Evolutionary conservation across 1,140 invertebrate genomes (phyloP).

Genomic region (Acromyrmex echinatior): DNA sequence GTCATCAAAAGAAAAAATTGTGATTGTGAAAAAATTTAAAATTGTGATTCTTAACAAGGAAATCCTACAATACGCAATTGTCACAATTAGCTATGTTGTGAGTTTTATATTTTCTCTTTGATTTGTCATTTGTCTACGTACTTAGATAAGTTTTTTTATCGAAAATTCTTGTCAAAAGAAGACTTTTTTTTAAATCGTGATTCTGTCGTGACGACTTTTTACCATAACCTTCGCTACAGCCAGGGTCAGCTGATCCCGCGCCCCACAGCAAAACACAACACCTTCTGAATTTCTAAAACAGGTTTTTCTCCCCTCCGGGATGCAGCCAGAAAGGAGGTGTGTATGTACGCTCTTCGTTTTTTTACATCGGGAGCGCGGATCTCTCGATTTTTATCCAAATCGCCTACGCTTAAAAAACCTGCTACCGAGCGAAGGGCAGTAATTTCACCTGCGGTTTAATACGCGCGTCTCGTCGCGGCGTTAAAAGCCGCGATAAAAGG

Average conservation of each 20-base stretch:
- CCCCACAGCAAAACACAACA: conserved; percentile 20
- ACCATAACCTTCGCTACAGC: conserved; percentile 7
- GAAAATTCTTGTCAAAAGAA: not conserved
- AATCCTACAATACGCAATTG: not conserved
- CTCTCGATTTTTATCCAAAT: conserved; percentile 7
- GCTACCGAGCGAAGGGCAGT: not conserved
- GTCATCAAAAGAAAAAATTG: no score
- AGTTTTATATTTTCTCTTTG: not conserved
- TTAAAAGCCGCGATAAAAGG: conserved; percentile 54
- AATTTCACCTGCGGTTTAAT: conserved; percentile 46
- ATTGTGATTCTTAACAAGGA: no score
- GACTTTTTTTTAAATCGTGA: not conserved
- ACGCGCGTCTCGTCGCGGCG: conserved; percentile 15
- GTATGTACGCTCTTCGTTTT: no score
- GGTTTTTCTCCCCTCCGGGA: not conserved
- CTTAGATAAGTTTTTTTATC: no score
- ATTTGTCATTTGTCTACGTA: no score
- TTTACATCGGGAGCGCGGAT: not conserved
- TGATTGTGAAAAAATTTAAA: no score
- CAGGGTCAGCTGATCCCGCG: conserved; percentile 43
- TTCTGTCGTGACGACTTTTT: conserved; percentile 18
- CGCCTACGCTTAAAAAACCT: not conserved
- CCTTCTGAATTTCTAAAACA: conserved; percentile 28
- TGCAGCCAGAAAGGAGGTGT: not conserved
- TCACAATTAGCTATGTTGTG: not conserved